Conservation (phyloP, 2,888 invertebrate genomes). For the Amblyjoppa fuscipennis region DNA sequence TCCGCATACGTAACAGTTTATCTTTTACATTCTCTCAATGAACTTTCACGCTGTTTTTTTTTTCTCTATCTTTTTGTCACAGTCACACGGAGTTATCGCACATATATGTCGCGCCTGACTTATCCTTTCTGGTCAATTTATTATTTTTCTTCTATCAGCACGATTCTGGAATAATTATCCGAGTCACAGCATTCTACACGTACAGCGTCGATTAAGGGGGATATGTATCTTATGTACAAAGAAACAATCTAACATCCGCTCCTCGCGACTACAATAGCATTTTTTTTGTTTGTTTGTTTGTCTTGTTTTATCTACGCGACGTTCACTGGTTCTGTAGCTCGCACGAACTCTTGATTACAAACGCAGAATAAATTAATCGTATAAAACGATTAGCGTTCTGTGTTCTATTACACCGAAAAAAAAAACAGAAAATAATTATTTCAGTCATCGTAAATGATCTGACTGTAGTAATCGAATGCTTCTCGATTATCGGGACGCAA, state of each 20-base stretch:
- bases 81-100: conserved; percentile 40
- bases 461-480: conserved; percentile 50
- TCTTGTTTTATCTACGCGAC: conserved; percentile 59
- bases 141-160: conserved; percentile 32
- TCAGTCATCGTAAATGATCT: conserved; percentile 37
- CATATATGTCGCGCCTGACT: conserved; percentile 38
- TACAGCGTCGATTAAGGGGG: conserved; percentile 67
- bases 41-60: conserved; percentile 45
- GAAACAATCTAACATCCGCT: conserved; percentile 69
- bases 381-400: conserved; percentile 42
- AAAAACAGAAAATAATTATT: conserved; percentile 40
- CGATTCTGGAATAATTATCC: conserved; percentile 33
- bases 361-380: conserved; percentile 57
- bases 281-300: conserved; percentile 32
- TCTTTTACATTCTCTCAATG: conserved; percentile 45
- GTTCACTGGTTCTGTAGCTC: conserved; percentile 66
- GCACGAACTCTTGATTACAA: conserved; percentile 58
- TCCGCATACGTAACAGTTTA: conserved; percentile 46
- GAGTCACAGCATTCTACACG: conserved; percentile 47
- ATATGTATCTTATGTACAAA: conserved; percentile 85
- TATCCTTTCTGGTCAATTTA: conserved; percentile 57
- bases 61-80: conserved; percentile 22
- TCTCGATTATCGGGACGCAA: conserved; percentile 50
- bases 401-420: conserved; percentile 46
- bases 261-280: conserved; percentile 60